Percentiles rank a stretch among this genome's conserved stretches.
Evolutionary conservation across 1,140 invertebrate genomes (phyloP).

Genomic region (Drosophila gunungcola): DNA sequence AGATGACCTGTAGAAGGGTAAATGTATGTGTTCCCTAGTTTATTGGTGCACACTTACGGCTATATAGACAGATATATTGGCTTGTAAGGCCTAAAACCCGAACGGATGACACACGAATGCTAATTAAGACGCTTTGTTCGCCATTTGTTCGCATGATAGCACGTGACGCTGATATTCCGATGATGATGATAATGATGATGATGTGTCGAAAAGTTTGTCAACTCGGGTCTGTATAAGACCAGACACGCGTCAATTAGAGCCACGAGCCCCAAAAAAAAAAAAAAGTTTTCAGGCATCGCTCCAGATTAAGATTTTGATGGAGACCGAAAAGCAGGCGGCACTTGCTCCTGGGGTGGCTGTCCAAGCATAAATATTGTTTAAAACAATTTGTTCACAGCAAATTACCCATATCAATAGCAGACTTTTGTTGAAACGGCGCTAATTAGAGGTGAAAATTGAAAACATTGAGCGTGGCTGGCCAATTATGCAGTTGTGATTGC

Average conservation of each 20-base stretch:
- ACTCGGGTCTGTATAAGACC: constrained; percentile 36
- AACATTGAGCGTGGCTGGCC: constrained; percentile 71
- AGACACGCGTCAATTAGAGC: constrained; percentile 73
- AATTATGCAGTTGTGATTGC: constrained; percentile 74
- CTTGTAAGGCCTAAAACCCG: constrained; percentile 19
- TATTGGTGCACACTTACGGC: constrained; percentile 4
- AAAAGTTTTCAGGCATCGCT: constrained; percentile 7
- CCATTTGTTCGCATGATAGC: constrained; percentile 61
- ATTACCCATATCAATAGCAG: constrained; percentile 57
- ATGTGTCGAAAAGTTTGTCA: constrained; percentile 60
- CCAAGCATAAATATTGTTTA: constrained; percentile 64
- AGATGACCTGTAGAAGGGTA: constrained; percentile 7
- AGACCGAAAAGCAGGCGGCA: no score
- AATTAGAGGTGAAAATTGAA: constrained; percentile 79
- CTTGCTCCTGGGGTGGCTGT: constrained; percentile 25
- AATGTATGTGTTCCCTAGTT: not conserved
- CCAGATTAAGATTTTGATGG: constrained; percentile 7
- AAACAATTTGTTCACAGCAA: constrained; percentile 56
- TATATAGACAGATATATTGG: constrained; percentile 15
- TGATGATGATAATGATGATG: constrained; percentile 19
- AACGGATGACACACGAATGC: constrained; percentile 66
- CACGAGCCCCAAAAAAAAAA: constrained; percentile 19
- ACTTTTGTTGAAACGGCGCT: constrained; percentile 45
- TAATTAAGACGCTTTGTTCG: constrained; percentile 77
- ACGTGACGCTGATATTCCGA: constrained; percentile 35